A percentile compares a stretch with the other conserved stretches of the same genome.
Conservation (phyloP, 2,113 vertebrate genomes). For the Gymnocephalus cernua region DNA sequence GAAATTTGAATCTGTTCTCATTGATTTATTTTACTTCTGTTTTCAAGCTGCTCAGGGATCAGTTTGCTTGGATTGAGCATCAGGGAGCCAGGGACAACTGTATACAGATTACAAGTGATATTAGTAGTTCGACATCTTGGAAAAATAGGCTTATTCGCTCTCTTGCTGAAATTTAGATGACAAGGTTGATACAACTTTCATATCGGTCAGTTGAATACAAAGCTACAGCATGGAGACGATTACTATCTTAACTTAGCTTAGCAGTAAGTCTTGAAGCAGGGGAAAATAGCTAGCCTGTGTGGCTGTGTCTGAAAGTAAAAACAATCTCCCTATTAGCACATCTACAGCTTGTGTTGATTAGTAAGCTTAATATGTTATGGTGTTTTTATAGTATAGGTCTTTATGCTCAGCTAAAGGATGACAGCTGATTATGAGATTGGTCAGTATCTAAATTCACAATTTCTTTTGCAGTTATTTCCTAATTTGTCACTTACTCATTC, state of each 20-base stretch:
- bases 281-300: no score
- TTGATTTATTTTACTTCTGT: slow-evolving; percentile 12
- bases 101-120: background rate
- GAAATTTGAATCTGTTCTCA: slow-evolving; percentile 1
- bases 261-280: no score
- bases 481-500: background rate
- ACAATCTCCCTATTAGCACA: no score
- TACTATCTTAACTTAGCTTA: no score
- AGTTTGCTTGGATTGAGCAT: slow-evolving; percentile 7
- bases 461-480: background rate
- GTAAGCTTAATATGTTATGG: no score
- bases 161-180: no score
- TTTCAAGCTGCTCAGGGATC: slow-evolving; percentile 17
- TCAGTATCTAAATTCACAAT: background rate
- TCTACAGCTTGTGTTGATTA: no score
- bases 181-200: no score
- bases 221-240: background rate
- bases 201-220: background rate
- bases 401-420: background rate
- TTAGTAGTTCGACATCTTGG: background rate
- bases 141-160: background rate
- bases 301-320: no score
- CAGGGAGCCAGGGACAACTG: slow-evolving; percentile 9
- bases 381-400: background rate
- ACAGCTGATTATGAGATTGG: background rate